Evolutionary conservation across 2,888 invertebrate genomes (phyloP).

Genomic region (Frankliniella intonsa): DNA sequence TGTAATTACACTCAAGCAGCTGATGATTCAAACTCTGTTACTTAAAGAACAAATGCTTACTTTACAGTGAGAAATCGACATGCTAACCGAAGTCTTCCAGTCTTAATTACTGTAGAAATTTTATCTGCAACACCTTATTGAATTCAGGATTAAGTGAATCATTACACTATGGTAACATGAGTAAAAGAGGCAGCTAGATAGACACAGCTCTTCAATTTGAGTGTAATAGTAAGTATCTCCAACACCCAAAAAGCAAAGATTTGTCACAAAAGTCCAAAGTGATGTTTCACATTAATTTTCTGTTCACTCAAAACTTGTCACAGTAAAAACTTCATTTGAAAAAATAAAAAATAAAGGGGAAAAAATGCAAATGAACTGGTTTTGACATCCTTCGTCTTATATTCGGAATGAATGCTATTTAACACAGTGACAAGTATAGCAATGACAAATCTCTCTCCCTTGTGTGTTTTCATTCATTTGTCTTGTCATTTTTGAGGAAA

Average conservation of each 20-base stretch:
- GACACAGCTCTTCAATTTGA: neutral
- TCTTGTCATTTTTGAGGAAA: neutral
- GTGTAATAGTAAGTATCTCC: no score
- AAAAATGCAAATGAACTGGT: neutral
- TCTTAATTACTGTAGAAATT: neutral
- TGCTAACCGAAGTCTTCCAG: neutral
- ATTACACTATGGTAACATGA: neutral
- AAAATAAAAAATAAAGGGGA: no score
- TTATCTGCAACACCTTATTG: neutral
- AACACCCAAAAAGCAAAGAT: no score
- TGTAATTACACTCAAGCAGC: neutral
- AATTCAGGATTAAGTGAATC: neutral
- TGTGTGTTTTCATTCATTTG: neutral
- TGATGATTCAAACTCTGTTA: neutral
- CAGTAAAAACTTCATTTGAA: no score
- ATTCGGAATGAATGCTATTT: neutral
- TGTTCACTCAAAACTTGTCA: no score
- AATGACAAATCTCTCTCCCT: neutral
- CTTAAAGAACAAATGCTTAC: neutral
- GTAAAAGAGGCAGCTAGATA: neutral
- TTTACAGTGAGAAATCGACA: neutral
- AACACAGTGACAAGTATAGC: neutral
- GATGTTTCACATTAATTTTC: no score
- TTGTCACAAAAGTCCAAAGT: no score
- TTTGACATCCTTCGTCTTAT: neutral